phyloP scores from a whole-genome alignment of 2,797 vertebrate genomes.

The Pseudotriccus pelzelni region DNA sequence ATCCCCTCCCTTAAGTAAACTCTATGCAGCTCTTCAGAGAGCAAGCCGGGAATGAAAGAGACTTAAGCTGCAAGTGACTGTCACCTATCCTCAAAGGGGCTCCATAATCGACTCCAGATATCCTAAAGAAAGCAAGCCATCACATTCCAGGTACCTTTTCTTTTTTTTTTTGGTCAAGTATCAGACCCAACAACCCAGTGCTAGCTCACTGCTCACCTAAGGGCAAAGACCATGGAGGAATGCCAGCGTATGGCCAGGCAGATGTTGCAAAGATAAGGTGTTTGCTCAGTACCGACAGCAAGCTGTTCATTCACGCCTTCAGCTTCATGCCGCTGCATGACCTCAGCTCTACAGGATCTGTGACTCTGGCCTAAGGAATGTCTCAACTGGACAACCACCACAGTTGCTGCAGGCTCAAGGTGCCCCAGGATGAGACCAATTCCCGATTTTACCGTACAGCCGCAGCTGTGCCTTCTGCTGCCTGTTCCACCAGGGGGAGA shows the following conservation, averaged over 20 bases:
- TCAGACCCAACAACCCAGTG: background rate
- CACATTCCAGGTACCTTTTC: background rate
- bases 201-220: background rate
- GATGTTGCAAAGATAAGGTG: background rate
- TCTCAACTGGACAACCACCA: background rate
- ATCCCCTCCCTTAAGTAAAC: background rate
- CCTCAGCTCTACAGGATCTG: background rate
- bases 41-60: background rate
- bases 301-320: background rate
- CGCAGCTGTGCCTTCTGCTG: background rate
- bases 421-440: background rate
- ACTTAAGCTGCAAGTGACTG: background rate
- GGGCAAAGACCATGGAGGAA: background rate
- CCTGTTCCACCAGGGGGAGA: slow-evolving; percentile 61
- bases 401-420: background rate
- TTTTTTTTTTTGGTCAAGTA: background rate
- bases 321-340: background rate
- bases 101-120: background rate
- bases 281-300: background rate
- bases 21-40: background rate
- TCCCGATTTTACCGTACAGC: background rate
- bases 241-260: background rate
- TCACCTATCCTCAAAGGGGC: background rate
- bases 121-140: background rate
- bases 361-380: slow-evolving; percentile 46